phyloP scores from a whole-genome alignment of 1,140 invertebrate genomes.

The Pentalonia nigronervosa region DNA sequence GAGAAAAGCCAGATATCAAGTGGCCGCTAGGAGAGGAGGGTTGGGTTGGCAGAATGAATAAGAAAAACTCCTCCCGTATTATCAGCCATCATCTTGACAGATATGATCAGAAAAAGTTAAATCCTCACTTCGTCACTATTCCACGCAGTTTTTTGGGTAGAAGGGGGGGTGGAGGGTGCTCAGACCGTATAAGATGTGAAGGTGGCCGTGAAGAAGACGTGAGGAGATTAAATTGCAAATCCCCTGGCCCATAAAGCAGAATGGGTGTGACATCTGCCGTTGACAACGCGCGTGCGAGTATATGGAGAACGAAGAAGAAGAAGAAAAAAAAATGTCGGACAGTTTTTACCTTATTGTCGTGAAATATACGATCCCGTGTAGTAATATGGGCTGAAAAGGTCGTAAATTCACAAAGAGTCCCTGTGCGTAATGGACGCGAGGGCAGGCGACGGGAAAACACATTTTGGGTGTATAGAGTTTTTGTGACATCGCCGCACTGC shows the following conservation, averaged over 20 bases:
- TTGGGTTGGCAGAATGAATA: background rate
- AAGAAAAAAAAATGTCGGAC: conserved; percentile 37
- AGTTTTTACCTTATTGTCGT: conserved; percentile 55
- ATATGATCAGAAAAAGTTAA: conserved; percentile 46
- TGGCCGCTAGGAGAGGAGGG: background rate
- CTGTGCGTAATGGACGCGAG: background rate
- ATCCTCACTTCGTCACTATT: conserved; percentile 30
- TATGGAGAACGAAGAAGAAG: background rate
- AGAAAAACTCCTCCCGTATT: conserved; percentile 18
- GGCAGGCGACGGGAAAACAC: background rate
- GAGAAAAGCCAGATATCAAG: background rate
- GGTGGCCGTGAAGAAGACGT: conserved; percentile 34
- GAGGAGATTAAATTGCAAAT: conserved; percentile 57
- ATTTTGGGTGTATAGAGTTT: conserved; percentile 35
- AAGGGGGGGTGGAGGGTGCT: background rate
- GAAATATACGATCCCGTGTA: conserved; percentile 32
- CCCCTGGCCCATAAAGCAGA: conserved; percentile 43
- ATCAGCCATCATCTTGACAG: conserved; percentile 19
- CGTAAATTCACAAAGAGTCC: conserved; percentile 42
- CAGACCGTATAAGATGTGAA: background rate
- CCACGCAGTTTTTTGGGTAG: background rate
- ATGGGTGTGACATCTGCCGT: conserved; percentile 57
- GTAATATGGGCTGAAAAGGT: conserved; percentile 31
- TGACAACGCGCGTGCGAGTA: conserved; percentile 31
- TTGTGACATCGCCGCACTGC: background rate